A percentile compares a stretch with the other conserved stretches of the same genome.
Conservation (phyloP, 1,140 invertebrate species). For the Musca vetustissima region DNA sequence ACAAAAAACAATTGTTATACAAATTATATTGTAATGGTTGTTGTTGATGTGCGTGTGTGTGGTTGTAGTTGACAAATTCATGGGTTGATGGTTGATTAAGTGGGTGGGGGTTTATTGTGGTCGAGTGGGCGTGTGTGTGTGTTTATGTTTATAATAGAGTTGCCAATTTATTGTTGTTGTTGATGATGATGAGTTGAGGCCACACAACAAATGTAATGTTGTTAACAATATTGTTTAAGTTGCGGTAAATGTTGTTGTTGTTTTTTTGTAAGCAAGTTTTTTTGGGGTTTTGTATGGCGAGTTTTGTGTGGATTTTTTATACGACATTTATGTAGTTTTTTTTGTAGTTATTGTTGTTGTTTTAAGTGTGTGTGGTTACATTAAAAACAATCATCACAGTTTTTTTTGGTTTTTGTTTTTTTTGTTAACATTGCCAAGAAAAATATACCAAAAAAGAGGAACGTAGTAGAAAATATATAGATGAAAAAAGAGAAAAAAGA, state of each 20-base stretch:
- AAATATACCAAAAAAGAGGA: neutral
- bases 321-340: no score
- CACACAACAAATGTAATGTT: no score
- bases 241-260: neutral
- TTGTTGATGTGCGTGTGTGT: conserved; percentile 21
- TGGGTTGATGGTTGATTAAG: neutral
- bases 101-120: conserved; percentile 13
- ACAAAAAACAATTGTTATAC: no score
- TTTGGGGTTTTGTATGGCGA: neutral
- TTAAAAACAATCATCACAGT: neutral
- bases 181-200: neutral
- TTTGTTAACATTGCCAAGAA: neutral
- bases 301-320: no score
- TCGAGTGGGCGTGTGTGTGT: neutral
- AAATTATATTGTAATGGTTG: conserved; percentile 9
- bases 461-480: neutral
- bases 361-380: neutral
- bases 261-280: conserved; percentile 13
- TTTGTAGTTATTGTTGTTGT: no score
- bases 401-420: conserved; percentile 11
- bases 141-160: neutral
- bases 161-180: conserved; percentile 1
- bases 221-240: neutral
- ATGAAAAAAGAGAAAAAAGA: conserved; percentile 15
- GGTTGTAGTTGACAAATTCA: neutral